Conservation (phyloP, 2,797 vertebrate genomes). For the Clamator glandarius region DNA sequence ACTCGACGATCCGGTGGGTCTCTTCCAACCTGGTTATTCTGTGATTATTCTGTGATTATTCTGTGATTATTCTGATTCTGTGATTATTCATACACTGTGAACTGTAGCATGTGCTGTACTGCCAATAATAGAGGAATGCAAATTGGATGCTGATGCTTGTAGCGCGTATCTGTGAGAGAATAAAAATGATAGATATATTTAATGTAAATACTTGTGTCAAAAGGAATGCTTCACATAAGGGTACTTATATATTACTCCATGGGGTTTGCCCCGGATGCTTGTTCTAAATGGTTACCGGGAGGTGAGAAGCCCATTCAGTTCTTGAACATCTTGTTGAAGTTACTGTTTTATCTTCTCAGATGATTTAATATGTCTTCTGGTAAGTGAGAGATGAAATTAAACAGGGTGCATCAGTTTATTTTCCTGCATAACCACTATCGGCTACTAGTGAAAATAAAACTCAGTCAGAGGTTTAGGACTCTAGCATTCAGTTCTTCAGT, state of each 20-base stretch:
- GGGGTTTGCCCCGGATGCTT: not conserved
- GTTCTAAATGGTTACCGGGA: not conserved
- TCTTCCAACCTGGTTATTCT: too few relatives aligned
- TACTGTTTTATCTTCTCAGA: not conserved
- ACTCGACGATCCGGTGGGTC: too few relatives aligned
- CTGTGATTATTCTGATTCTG: not conserved
- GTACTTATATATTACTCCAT: not conserved
- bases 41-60: too few relatives aligned
- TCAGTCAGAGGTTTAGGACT: not conserved
- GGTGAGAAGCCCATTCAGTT: not conserved
- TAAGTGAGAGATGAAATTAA: not conserved
- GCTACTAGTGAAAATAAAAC: slow-evolving; percentile 5
- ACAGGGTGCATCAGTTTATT: not conserved
- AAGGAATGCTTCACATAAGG: not conserved
- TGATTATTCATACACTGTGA: accelerated
- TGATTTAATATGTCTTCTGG: not conserved
- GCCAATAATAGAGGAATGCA: not conserved
- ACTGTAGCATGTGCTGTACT: not conserved
- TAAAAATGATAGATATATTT: not conserved
- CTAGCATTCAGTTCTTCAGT: not conserved
- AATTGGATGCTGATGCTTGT: not conserved
- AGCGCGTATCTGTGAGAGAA: not conserved
- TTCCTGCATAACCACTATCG: not conserved
- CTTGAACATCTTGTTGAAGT: not conserved
- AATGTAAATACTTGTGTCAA: not conserved